These are phyloP conservation scores for Laothoe populi DNA, from an alignment of 2,888 invertebrate species.

Conservation along the genomic window DNA sequence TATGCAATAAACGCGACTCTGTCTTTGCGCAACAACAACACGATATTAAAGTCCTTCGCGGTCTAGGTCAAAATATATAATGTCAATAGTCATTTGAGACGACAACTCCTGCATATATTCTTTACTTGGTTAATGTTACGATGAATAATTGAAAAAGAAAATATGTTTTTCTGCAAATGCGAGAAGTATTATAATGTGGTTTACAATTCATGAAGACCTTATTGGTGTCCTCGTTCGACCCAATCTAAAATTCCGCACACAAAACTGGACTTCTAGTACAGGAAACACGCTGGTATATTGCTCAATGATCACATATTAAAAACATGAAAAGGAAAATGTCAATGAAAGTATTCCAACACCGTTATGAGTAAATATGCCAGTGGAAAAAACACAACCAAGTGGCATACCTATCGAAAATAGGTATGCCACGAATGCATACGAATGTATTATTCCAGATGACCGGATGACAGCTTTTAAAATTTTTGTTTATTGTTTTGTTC, in stretches of 20 bases:
- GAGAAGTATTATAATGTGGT: slow-evolving; percentile 28
- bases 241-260: slow-evolving; percentile 32
- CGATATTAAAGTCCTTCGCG: slow-evolving; percentile 48
- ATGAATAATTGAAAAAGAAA: slow-evolving; percentile 15
- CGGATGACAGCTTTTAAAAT: too few species aligned
- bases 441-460: too few species aligned
- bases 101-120: not conserved
- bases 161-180: slow-evolving; percentile 10
- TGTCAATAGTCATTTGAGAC: slow-evolving; percentile 18
- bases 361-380: not conserved
- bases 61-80: slow-evolving; percentile 45
- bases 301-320: slow-evolving; percentile 22
- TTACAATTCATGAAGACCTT: slow-evolving; percentile 52
- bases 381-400: too few species aligned
- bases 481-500: not conserved
- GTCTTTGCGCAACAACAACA: slow-evolving; percentile 52
- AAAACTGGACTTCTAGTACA: slow-evolving; percentile 20
- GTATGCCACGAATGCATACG: too few species aligned
- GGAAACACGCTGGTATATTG: slow-evolving; percentile 17
- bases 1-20: slow-evolving; percentile 61
- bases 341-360: not conserved
- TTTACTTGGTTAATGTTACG: not conserved
- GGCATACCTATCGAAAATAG: too few species aligned
- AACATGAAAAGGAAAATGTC: not conserved
- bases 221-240: slow-evolving; percentile 48